These are phyloP conservation scores for Ceraclea dissimilis DNA, from an alignment of 2,888 invertebrate species.

Conservation along the genomic window DNA sequence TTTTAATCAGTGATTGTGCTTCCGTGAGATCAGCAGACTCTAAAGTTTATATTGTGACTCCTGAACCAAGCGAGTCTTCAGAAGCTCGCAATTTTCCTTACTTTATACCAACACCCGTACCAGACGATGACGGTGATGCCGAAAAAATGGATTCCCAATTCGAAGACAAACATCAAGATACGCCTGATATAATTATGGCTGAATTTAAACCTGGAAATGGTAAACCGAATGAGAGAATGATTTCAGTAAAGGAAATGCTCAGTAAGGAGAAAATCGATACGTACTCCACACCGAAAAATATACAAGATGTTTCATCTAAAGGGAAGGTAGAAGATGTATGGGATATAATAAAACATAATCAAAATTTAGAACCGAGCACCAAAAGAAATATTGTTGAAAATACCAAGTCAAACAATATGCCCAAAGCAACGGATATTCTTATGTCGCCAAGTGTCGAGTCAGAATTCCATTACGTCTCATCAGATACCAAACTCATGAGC, in stretches of 20 bases:
- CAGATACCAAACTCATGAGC: too few species aligned
- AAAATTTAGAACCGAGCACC: conserved; percentile 16
- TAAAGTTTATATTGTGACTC: conserved; percentile 21
- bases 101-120: conserved; percentile 22
- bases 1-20: conserved; percentile 11
- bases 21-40: conserved; percentile 17
- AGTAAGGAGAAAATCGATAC: conserved; percentile 27
- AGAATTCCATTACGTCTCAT: not conserved
- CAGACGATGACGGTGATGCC: conserved; percentile 6
- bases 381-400: not conserved
- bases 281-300: conserved; percentile 28
- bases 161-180: too few species aligned
- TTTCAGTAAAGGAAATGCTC: conserved; percentile 23
- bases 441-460: not conserved
- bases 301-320: not conserved
- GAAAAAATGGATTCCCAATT: not conserved
- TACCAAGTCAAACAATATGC: not conserved
- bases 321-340: conserved; percentile 21
- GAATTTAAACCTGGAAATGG: conserved; percentile 21
- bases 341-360: conserved; percentile 24
- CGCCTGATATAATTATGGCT: conserved; percentile 23
- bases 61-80: conserved; percentile 8
- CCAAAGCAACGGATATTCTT: not conserved
- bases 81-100: conserved; percentile 1
- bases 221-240: conserved; percentile 14